Base-by-base conservation (phyloP, 1,140 invertebrate species). In the Neodiprion pinetum region DNA sequence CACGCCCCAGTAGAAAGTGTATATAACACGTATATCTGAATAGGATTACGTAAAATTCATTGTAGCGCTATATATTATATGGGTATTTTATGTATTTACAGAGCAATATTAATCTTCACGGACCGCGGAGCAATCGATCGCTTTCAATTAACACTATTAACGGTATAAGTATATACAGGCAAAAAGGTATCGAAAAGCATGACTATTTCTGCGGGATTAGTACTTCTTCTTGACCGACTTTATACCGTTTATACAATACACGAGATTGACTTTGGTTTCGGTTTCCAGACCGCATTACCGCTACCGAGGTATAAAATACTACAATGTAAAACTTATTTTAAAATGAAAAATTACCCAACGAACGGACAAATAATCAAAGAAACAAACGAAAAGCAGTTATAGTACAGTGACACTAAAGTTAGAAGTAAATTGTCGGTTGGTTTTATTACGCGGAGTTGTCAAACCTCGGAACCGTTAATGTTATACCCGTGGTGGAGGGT, bases 401-500 rank as follows among this genome's bases (percentile, higher is more conserved):
- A 40, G 28, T 4, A 40, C 28, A 40, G 28, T 40, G 28, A 40
- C 28, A 40, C 28, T 40, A 40, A 40, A 1, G 28, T 40, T 40
- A 40, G 2, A 40, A 40, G 28, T 40, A 5, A 61, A 17, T 61
- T 14, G n/a, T 14, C n/a, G 11, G 9, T 17, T 14, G 2, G n/a
- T 12, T 61, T 61, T 9, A 40, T 61, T 61, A 40, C 28, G 11
- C 53, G 11, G 53, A 17, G 11, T 61, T 61, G 53, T 61, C 53
- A 61, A 61, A 61, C 53, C 53, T 61, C 53, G 53, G n/a, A 61
- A 61, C 53, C 53, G 53, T 61, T 61, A 61, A 40, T 40, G 28
- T 40, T 40, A 2, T 40, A 40, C 28, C 28, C 28, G 28, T 3
- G 28, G 28, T 40, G 53, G 53, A 14, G 53, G 53, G 53, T 5